Evolutionary conservation across 2,888 invertebrate species (phyloP), one percentile per base, ranked within the genome.

Genomic region (Leucophenga montana): DNA sequence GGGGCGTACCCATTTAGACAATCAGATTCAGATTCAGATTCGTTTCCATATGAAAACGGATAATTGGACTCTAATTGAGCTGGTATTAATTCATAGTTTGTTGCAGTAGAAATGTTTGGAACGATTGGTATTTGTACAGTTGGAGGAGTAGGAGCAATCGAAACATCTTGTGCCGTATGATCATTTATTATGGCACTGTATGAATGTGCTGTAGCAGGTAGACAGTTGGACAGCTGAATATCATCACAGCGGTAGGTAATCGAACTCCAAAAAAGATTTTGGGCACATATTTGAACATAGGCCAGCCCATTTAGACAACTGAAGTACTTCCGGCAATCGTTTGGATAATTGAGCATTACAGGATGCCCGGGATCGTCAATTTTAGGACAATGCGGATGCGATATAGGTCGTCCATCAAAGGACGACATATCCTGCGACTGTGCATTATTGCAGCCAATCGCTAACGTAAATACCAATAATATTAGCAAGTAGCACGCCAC

Each of bases 291-390:
- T 53, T 74, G 64, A 0, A 69, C 31, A 66, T 75, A 76, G 4
- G 78, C 83, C 8, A 67, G 57, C 4, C 88, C 86, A 4, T 76
- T 78, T 0, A 66, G 18, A 20, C 88, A 88, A 48, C 75, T 78
- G 59, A 81, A 87, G 53, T 85, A 88, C 70, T 85, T 86, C 5
- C 71, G 75, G 46, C 87, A 88, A 69, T 87, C 83, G 18, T 66
- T 71, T 0, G 82, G 75, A 72, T 81, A 70, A 0, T 82, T 48
- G 46, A 88, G 56, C 68, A 81, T 76, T 2, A 83, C 78, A 16
- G 77, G 70, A 65, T 80, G 77, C n/a, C 73, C 70, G n/a, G 80
- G 73, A 77, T 87, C 83, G 18, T 87, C 85, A 14, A 69, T 27
- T 0, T 5, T 1, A 3, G 84, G 83, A 59, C 85, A 85, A 65